Evolutionary conservation across 2,113 vertebrate species (phyloP).

Genomic region (Alouatta palliata): DNA sequence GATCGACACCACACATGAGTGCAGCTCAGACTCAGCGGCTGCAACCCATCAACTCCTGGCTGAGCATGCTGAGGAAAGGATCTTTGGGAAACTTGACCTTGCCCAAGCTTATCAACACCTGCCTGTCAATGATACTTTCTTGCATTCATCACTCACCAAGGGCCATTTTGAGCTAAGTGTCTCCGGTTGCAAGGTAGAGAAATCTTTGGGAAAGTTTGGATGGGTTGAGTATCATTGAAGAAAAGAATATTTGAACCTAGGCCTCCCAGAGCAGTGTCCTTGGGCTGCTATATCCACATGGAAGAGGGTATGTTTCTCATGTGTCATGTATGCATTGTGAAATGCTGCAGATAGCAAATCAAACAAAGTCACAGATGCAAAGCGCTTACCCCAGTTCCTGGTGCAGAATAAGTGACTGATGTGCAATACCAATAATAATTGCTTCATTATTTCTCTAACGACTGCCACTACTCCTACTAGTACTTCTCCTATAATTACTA

Average conservation of each 20-base stretch:
- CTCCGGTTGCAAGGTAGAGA: not conserved
- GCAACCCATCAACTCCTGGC: not conserved
- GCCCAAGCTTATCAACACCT: constrained; percentile 47
- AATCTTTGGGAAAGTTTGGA: not conserved
- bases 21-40: not conserved
- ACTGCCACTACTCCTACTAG: fast-evolving
- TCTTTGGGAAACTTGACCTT: constrained; percentile 59
- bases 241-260: not conserved
- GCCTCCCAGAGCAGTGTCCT: fast-evolving
- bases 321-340: not conserved
- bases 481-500: not conserved
- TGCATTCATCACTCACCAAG: constrained; percentile 33
- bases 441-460: not conserved
- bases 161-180: constrained; percentile 39
- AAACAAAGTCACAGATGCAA: not conserved
- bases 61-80: not conserved
- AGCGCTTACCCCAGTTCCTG: not conserved
- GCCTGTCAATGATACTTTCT: not conserved
- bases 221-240: not conserved
- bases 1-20: not conserved
- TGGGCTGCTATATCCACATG: not conserved
- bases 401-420: not conserved
- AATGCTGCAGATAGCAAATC: not conserved
- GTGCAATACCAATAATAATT: too few species aligned
- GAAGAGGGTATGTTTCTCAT: not conserved